Percentiles rank a stretch among this genome's conserved stretches.
Conservation (phyloP, 2,113 vertebrate genomes). For the Triplophysa dalaica region DNA sequence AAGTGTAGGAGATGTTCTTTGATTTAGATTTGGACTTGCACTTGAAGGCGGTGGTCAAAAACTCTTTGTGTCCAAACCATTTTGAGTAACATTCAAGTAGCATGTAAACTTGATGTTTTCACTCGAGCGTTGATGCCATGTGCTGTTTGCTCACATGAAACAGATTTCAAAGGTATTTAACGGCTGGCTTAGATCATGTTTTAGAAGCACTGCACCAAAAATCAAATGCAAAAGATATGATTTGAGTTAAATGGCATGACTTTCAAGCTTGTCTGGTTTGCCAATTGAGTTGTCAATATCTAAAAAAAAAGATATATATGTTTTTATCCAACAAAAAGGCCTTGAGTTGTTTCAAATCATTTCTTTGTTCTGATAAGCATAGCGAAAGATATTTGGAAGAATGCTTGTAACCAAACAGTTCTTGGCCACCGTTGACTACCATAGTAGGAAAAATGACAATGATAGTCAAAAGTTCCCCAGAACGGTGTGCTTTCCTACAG, state of each 20-base stretch:
- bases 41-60: background rate
- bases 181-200: background rate
- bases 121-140: background rate
- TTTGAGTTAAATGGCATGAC: background rate
- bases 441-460: no score
- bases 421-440: no score
- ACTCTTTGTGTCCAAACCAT: background rate
- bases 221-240: constrained; percentile 10
- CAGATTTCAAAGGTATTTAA: background rate
- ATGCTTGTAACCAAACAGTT: no score
- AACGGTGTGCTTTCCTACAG: no score
- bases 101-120: background rate
- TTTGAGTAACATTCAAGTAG: constrained; percentile 20
- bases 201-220: background rate
- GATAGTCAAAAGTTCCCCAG: no score
- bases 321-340: background rate
- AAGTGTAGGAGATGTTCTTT: background rate
- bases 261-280: constrained; percentile 5
- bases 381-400: no score
- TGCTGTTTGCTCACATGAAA: background rate
- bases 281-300: background rate
- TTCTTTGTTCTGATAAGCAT: no score
- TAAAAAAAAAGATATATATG: background rate
- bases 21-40: background rate
- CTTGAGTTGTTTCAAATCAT: no score